Evolutionary conservation across 2,113 vertebrate genomes (phyloP), one percentile per base, ranked within the genome.

Genomic region (Spilogale gracilis): DNA sequence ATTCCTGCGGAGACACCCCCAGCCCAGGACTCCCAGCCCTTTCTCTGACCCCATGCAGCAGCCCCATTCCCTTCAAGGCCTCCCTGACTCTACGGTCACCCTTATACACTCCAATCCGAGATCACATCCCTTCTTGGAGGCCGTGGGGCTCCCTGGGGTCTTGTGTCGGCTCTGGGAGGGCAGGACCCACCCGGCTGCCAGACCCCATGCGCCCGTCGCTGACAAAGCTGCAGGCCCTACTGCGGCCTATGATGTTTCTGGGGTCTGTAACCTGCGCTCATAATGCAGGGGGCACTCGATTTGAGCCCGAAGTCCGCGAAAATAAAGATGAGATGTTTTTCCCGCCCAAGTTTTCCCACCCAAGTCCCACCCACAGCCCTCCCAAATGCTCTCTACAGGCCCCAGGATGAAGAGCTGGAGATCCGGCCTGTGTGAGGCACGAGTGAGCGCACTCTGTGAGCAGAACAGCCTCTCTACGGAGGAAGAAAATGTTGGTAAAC

Each of bases 341-440:
- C 45, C 79, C 13, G 5, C 14, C 16, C n/a, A 27, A 45, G 58
- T 45, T 17, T 23, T 13, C 45, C 79, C 13, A 8, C 14, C 16
- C n/a, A 27, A 45, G 58, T 45, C 12, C 38, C 38, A 38, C 38
- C 38, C 58, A 56, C n/a, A 6, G 45, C 25, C 30, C n/a, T 58
- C 79, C 79, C 25, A 5, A 48, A 25, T 21, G 16, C 79, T 48
- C 1, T 5, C 38, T 48, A 8, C 86, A 9, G 10, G 38, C 6
- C 16, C 38, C 50, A 9, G 7, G 54, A 9, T 4, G 65, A 9
- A 16, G 5, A 25, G 43, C 5, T 8, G 20, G 38, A 11, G 85
- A 45, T 45, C 61, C 3, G 0, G 12, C 58, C 0, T 0, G 4
- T 16, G 5, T 0, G 3, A 61, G 30, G 63, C 9, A 0, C 21